phyloP scores from a whole-genome alignment of 2,797 vertebrate genomes.

The Chaetophractus vellerosus region DNA sequence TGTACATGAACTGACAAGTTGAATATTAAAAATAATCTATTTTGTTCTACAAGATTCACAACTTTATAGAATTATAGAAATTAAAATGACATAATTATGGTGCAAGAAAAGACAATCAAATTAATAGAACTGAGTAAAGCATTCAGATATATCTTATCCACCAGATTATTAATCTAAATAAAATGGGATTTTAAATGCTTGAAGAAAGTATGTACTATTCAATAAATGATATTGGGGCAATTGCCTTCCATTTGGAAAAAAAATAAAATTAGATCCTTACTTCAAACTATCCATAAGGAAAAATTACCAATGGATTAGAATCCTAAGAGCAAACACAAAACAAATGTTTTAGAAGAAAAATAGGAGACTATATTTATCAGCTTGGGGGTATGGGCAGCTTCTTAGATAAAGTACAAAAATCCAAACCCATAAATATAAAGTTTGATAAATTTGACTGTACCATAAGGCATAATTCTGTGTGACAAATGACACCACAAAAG shows the following conservation, averaged over 20 bases:
- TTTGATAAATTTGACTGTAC: background rate
- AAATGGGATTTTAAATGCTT: background rate
- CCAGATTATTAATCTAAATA: slow-evolving; percentile 44
- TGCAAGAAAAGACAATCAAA: background rate
- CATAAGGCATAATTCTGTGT: background rate
- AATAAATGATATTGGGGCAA: background rate
- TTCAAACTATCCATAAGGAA: background rate
- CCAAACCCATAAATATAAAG: background rate
- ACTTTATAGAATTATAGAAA: slow-evolving; percentile 15
- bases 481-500: background rate
- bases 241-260: background rate
- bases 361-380: background rate
- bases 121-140: background rate
- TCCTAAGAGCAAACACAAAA: slow-evolving; percentile 18
- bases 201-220: background rate
- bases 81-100: slow-evolving; percentile 8
- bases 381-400: background rate
- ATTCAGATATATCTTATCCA: background rate
- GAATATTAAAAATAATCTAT: background rate
- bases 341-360: background rate
- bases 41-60: background rate
- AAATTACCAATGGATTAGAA: background rate
- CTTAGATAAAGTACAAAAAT: slow-evolving; percentile 33
- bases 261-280: slow-evolving; percentile 47
- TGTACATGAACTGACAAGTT: background rate